Percentiles rank a stretch among this genome's conserved stretches.
These are phyloP conservation scores for Plebejus anna DNA, from an alignment of 2,888 invertebrate genomes.

Conservation along the genomic window DNA sequence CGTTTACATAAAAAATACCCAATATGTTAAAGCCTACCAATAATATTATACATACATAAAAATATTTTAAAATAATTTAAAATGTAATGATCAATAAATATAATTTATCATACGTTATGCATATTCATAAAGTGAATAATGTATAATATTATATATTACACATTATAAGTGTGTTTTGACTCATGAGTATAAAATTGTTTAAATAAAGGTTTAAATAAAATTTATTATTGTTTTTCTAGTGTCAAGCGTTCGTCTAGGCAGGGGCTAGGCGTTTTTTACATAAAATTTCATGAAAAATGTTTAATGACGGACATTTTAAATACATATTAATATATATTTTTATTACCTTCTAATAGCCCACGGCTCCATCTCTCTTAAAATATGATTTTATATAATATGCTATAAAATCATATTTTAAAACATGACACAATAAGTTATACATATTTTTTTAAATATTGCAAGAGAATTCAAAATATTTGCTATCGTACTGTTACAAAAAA, in stretches of 20 bases:
- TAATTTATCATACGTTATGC: not conserved
- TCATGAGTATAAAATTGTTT: not conserved
- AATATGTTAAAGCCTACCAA: not conserved
- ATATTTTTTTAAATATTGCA: no score
- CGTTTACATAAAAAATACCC: not conserved
- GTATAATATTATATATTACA: not conserved
- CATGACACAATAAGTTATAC: no score
- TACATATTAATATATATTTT: not conserved
- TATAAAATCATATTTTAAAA: no score
- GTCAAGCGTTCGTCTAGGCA: not conserved
- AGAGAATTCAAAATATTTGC: no score
- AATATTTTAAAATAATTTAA: slow-evolving; percentile 2
- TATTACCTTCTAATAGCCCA: no score
- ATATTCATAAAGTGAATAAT: slow-evolving; percentile 2
- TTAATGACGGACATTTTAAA: not conserved
- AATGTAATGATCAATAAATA: slow-evolving; percentile 10
- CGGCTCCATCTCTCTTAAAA: no score
- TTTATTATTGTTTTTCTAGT: not conserved
- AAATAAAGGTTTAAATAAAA: not conserved
- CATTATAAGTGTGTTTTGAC: not conserved
- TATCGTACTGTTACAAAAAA: no score
- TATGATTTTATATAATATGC: no score
- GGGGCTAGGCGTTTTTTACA: not conserved
- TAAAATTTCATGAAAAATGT: not conserved
- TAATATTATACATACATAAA: not conserved